Evolutionary conservation across 2,888 invertebrate genomes (phyloP).

Genomic region (Aquatica leii): DNA sequence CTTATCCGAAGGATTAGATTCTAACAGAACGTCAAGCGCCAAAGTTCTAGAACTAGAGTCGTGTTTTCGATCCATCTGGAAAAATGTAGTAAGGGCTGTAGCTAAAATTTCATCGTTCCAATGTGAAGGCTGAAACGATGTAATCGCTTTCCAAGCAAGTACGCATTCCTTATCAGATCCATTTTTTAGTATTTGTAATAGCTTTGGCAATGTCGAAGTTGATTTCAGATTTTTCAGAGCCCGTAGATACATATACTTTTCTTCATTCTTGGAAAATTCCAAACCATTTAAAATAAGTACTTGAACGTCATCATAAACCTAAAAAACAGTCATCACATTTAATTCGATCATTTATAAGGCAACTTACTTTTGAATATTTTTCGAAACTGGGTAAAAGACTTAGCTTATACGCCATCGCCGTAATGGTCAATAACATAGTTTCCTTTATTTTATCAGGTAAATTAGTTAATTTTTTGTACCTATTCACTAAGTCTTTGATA

Average conservation of each 20-base stretch:
- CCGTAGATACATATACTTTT: slow-evolving; percentile 69
- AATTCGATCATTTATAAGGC: not conserved
- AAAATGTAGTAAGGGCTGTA: slow-evolving; percentile 66
- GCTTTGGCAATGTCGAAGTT: slow-evolving; percentile 65
- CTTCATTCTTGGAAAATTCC: slow-evolving; percentile 60
- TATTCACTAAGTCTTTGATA: slow-evolving; percentile 61
- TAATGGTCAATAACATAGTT: slow-evolving; percentile 71
- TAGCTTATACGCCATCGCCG: slow-evolving; percentile 67
- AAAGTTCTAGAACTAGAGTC: slow-evolving; percentile 76
- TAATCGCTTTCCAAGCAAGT: slow-evolving; percentile 74
- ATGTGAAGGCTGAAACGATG: slow-evolving; percentile 60
- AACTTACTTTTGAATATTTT: slow-evolving; percentile 47
- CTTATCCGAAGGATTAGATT: slow-evolving; percentile 65
- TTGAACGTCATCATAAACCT: slow-evolving; percentile 58
- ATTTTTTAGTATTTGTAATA: slow-evolving; percentile 66
- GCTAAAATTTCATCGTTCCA: slow-evolving; percentile 60
- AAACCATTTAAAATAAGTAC: slow-evolving; percentile 55
- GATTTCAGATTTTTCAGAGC: slow-evolving; percentile 76
- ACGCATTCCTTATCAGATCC: slow-evolving; percentile 66
- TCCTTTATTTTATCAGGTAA: slow-evolving; percentile 70
- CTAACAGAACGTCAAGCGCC: slow-evolving; percentile 75
- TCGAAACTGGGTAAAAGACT: slow-evolving; percentile 49
- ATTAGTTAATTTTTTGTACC: slow-evolving; percentile 61
- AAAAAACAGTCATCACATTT: slow-evolving; percentile 34
- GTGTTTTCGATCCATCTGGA: slow-evolving; percentile 65